Base-by-base conservation (phyloP, 2,113 vertebrate species). In the Sceloporus tristichus region DNA sequence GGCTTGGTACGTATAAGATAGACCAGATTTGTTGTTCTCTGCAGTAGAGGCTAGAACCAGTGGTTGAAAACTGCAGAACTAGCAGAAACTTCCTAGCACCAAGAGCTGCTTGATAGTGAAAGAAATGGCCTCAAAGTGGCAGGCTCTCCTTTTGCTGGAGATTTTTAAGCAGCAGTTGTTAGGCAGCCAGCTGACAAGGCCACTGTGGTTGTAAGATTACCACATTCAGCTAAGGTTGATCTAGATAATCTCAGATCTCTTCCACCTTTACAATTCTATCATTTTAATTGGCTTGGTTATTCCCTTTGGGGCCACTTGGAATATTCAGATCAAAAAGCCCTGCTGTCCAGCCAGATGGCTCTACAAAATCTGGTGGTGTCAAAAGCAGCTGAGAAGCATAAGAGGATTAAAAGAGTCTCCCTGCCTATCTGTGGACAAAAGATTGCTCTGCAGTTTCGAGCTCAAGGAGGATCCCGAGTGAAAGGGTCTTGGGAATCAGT, bases 291-390 rank as follows among this genome's bases (percentile, higher is more conserved):
- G 4, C 42, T 54, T 54, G 42, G 78, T 48, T 25, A 18, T 10
- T 80, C 56, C 62, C 84, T 68, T 21, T 62, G 82, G 88, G 48
- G 76, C 71, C 70, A 80, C n/a, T 48, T 78, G 38, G 54, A 48
- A 34, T 48, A 9, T 62, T 81, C 3, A 21, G 34, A 62, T 62
- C 6, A 4, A 38, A 42, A 34, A 10, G 19, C 29, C 34, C 18
- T 11, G 54, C 29, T 23, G 18, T 62, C 54, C 8, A 4, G 54
- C 27, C 56, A 79, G 79, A 81, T 81, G 79, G 79, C 23, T 23
- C 56, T 9, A 29, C n/a, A 62, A 29, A 81, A 81, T 62, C 56
- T 38, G 56, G 34, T n/a, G 53, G 78, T 81, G 79, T 81, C 56
- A 62, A 81, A 81, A 81, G 79, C 79, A 53, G 79, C 54, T 81